Conservation (phyloP, 2,888 invertebrate species). For the Gastracanthus pulcherrimus region DNA sequence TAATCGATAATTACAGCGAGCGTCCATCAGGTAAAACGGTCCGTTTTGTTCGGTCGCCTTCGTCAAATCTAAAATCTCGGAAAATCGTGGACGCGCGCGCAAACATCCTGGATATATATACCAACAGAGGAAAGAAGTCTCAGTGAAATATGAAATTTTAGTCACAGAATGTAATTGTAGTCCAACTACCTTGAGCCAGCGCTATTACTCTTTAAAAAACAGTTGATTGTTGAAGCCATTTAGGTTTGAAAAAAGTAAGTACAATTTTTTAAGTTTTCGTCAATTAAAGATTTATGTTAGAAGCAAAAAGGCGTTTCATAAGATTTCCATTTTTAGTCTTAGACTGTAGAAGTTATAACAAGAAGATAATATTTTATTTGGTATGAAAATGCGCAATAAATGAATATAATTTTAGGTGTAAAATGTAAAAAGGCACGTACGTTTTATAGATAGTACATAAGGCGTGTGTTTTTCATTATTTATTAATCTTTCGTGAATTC, state of each 20-base stretch:
- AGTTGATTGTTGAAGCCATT: no score
- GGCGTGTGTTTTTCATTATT: background rate
- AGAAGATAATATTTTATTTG: background rate
- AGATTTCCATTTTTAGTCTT: background rate
- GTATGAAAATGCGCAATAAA: background rate
- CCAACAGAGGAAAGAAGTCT: no score
- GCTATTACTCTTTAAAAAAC: no score
- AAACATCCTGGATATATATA: background rate
- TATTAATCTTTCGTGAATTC: background rate
- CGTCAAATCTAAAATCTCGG: background rate
- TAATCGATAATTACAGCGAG: background rate
- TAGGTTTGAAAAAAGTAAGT: background rate
- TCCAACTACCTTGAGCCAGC: no score
- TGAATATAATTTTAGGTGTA: no score
- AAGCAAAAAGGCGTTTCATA: background rate
- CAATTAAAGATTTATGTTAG: background rate
- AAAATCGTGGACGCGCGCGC: background rate
- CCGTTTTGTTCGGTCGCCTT: background rate
- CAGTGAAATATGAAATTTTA: no score
- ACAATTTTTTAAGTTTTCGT: background rate
- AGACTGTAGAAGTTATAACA: background rate
- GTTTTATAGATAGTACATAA: background rate
- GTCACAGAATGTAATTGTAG: no score
- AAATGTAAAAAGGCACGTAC: background rate
- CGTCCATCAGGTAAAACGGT: conserved; percentile 5